A percentile compares a stretch with the other conserved stretches of the same genome.
phyloP scores from a whole-genome alignment of 2,113 vertebrate genomes.

The Erpornis zantholeuca region DNA sequence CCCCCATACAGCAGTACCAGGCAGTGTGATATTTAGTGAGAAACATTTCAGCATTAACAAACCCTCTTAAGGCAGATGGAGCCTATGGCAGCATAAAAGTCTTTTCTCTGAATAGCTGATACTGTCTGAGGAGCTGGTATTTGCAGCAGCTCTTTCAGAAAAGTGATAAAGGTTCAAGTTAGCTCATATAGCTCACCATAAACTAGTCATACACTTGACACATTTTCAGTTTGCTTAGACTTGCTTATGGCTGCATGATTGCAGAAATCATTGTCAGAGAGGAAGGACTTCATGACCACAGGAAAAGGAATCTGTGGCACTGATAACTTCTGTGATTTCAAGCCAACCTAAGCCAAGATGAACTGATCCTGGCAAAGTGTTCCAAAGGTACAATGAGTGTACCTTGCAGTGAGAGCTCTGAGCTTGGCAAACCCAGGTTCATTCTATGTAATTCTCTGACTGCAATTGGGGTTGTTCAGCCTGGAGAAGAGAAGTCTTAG shows the following conservation, averaged over 20 bases:
- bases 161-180: not conserved
- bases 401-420: not conserved
- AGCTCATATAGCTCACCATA: not conserved
- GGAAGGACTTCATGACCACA: not conserved
- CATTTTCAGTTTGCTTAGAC: not conserved
- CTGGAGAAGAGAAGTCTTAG: not conserved
- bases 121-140: not conserved
- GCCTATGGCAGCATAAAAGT: not conserved
- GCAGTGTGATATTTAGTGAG: not conserved
- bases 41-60: not conserved
- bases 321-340: not conserved
- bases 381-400: not conserved
- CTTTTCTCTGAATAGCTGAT: not conserved
- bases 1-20: not conserved
- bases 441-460: fast-evolving
- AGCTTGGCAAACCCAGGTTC: not conserved
- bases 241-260: not conserved
- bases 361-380: not conserved
- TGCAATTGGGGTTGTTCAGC: not conserved
- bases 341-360: not conserved
- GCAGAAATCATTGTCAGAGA: fast-evolving
- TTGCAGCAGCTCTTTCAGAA: not conserved
- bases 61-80: not conserved
- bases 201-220: not conserved
- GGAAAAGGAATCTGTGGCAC: not conserved